Conservation (phyloP, 2,888 invertebrate species). For the Trissonchulus sp. region DNA sequence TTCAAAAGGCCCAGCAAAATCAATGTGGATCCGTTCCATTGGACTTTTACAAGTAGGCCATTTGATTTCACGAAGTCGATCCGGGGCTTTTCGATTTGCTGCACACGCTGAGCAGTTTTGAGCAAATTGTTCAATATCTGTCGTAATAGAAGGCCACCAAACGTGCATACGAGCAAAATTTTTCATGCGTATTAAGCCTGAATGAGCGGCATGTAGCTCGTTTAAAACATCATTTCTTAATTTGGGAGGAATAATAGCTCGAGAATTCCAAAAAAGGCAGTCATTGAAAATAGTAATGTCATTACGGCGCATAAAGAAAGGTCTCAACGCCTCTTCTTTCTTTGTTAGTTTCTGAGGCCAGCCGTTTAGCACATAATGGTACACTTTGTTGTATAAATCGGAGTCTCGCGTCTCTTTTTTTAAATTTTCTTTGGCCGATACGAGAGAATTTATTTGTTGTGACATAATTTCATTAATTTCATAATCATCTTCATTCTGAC, state of each 20-base stretch:
- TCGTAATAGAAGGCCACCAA: neutral
- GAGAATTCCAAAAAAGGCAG: neutral
- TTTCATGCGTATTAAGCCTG: neutral
- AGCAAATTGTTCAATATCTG: neutral
- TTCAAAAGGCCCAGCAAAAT: neutral
- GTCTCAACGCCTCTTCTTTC: neutral
- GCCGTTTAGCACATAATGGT: neutral
- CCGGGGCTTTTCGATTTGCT: too few relatives aligned
- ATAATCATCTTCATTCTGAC: neutral
- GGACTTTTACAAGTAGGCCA: too few relatives aligned
- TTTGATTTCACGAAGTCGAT: too few relatives aligned
- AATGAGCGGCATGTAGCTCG: neutral
- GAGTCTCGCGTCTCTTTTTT: too few relatives aligned
- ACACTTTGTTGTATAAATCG: too few relatives aligned
- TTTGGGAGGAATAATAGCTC: neutral
- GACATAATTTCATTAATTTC: neutral
- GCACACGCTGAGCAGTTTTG: neutral
- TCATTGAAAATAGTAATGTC: neutral
- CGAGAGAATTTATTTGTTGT: too few relatives aligned
- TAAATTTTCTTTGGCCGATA: too few relatives aligned
- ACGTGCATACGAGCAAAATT: neutral
- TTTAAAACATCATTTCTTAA: neutral
- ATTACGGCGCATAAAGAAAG: neutral
- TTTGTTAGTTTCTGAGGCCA: neutral
- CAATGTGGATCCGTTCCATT: neutral